Evolutionary conservation across 2,797 vertebrate genomes (phyloP).

Genomic region (Sebastes diploproa): DNA sequence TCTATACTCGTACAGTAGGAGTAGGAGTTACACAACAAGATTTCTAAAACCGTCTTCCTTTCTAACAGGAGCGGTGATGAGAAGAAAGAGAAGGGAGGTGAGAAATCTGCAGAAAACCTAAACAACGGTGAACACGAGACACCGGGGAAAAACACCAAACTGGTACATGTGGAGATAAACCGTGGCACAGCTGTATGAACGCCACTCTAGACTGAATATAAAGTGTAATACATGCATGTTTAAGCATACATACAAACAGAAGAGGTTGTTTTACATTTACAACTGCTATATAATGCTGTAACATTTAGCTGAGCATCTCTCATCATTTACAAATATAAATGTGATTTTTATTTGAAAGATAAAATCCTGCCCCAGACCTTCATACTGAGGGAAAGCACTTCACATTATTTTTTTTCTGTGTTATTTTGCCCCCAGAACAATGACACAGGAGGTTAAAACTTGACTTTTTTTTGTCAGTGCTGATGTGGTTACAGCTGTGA

Average conservation of each 20-base stretch:
- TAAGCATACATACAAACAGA: neutral
- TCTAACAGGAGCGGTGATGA: conserved; percentile 83
- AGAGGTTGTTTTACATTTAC: neutral
- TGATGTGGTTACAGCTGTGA: neutral
- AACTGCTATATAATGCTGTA: conserved; percentile 38
- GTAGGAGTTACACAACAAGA: no score
- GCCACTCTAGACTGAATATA: neutral
- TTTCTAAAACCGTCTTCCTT: no score
- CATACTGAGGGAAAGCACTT: conserved; percentile 10
- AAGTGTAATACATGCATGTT: neutral
- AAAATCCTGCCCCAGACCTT: neutral
- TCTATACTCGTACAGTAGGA: no score
- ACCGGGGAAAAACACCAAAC: conserved; percentile 74
- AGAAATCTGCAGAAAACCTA: conserved; percentile 81
- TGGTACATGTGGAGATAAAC: conserved; percentile 83
- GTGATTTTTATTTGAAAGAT: neutral
- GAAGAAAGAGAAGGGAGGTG: conserved; percentile 85
- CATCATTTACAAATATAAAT: neutral
- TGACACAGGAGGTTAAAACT: neutral
- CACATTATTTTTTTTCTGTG: neutral
- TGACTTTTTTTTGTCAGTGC: neutral
- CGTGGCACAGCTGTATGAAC: conserved; percentile 89
- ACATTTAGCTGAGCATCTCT: neutral
- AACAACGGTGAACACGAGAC: conserved; percentile 80
- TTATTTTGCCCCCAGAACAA: no score